These are phyloP conservation scores for Girardia tigrina DNA, from an alignment of 2,888 invertebrate species.

Conservation along the genomic window DNA sequence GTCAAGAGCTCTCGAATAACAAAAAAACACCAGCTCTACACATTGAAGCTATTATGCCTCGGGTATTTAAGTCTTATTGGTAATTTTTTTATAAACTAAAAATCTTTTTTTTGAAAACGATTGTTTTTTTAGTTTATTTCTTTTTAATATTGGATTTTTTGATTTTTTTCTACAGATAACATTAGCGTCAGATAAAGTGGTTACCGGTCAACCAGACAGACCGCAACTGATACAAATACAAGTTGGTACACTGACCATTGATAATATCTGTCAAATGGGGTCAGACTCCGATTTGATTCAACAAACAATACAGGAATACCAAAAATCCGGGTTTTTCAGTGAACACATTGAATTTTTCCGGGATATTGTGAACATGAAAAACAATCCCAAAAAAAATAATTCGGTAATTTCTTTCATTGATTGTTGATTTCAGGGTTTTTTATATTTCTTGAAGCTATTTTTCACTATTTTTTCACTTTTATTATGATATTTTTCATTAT, in stretches of 20 bases:
- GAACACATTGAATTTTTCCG: background rate
- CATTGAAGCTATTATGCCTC: conserved; percentile 79
- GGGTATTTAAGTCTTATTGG: conserved; percentile 55
- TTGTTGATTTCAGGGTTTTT: too few relatives aligned
- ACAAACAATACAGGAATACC: conserved; percentile 64
- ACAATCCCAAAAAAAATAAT: too few relatives aligned
- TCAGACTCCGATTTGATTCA: conserved; percentile 61
- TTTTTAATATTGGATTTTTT: background rate
- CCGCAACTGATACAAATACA: conserved; percentile 73
- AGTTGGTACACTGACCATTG: conserved; percentile 62
- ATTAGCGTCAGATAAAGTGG: conserved; percentile 64
- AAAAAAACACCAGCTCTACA: conserved; percentile 41
- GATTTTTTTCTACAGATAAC: conserved; percentile 56
- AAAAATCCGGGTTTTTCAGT: conserved; percentile 61
- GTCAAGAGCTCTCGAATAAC: conserved; percentile 17
- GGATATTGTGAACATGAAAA: too few relatives aligned
- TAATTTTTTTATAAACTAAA: background rate
- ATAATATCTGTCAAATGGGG: conserved; percentile 58
- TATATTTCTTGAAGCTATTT: too few relatives aligned
- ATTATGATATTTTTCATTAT: too few relatives aligned
- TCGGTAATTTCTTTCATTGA: too few relatives aligned
- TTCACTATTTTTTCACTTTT: too few relatives aligned
- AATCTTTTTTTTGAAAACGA: background rate
- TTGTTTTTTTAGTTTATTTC: background rate
- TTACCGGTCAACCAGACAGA: conserved; percentile 68